These are phyloP conservation scores for Cyprinodon brontotheroides DNA, from an alignment of 2,113 vertebrate genomes.

Conservation along the genomic window DNA sequence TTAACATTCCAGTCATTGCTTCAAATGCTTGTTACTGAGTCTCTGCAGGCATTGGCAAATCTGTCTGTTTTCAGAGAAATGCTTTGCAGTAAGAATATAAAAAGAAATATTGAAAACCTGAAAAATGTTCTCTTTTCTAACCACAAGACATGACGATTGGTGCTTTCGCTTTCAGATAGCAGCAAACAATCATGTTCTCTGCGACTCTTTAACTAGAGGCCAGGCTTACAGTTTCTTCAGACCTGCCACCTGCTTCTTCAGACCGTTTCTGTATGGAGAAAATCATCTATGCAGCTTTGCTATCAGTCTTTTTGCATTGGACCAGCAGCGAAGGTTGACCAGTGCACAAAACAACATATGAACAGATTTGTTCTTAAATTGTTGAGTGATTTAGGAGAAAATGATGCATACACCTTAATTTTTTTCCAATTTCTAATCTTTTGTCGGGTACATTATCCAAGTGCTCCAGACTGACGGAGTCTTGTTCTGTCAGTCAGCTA, in stretches of 20 bases:
- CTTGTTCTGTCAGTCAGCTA: too few relatives aligned
- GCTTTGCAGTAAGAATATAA: conserved; percentile 1
- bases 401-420: too few relatives aligned
- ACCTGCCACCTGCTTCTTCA: neutral
- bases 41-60: conserved; percentile 15
- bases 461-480: too few relatives aligned
- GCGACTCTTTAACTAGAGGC: too few relatives aligned
- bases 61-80: conserved; percentile 8
- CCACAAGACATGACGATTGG: neutral
- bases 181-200: too few relatives aligned
- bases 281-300: neutral
- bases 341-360: neutral
- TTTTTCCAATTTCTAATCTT: too few relatives aligned
- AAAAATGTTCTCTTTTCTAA: neutral
- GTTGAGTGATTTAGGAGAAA: too few relatives aligned
- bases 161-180: too few relatives aligned
- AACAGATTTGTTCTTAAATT: neutral
- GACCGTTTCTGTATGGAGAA: neutral
- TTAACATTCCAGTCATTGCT: conserved; percentile 50
- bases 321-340: neutral
- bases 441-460: too few relatives aligned
- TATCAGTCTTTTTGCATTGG: neutral
- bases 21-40: conserved; percentile 35
- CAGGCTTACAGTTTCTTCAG: too few relatives aligned
- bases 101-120: neutral